A percentile compares a stretch with the other conserved stretches of the same genome.
Conservation (phyloP, 1,140 invertebrate species). For the Megathymus violae region DNA sequence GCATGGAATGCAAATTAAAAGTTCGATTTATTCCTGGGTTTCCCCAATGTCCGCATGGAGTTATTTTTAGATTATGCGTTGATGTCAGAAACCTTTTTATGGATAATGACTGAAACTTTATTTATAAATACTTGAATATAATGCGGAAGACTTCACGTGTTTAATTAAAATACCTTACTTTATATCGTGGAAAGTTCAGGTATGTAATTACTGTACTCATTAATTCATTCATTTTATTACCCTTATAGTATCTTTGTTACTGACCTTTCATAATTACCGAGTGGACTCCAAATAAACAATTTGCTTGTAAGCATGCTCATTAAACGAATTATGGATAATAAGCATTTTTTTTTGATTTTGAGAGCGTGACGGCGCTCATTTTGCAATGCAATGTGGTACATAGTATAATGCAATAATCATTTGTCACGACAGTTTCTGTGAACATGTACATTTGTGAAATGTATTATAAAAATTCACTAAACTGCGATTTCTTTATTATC, state of each 20-base stretch:
- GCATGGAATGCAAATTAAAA: constrained; percentile 7
- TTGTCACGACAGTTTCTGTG: constrained; percentile 40
- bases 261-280: not conserved
- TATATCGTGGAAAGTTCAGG: not conserved
- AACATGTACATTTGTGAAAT: constrained; percentile 17
- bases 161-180: not conserved
- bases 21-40: constrained; percentile 19
- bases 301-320: constrained; percentile 28
- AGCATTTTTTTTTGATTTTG: constrained; percentile 54
- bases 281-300: not conserved
- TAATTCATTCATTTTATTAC: not conserved
- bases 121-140: constrained; percentile 5
- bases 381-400: constrained; percentile 48
- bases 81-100: constrained; percentile 4
- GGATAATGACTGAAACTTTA: not conserved
- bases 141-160: constrained; percentile 1
- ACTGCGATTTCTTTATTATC: too few relatives aligned
- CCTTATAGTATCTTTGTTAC: not conserved
- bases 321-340: constrained; percentile 42
- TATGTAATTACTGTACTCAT: not conserved
- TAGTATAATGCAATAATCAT: constrained; percentile 32
- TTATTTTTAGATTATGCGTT: constrained; percentile 21
- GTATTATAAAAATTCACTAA: constrained; percentile 11
- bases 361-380: constrained; percentile 64
- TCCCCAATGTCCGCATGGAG: constrained; percentile 5